Conservation (phyloP, 1,140 invertebrate species). For the Apocrypta bakeri region DNA sequence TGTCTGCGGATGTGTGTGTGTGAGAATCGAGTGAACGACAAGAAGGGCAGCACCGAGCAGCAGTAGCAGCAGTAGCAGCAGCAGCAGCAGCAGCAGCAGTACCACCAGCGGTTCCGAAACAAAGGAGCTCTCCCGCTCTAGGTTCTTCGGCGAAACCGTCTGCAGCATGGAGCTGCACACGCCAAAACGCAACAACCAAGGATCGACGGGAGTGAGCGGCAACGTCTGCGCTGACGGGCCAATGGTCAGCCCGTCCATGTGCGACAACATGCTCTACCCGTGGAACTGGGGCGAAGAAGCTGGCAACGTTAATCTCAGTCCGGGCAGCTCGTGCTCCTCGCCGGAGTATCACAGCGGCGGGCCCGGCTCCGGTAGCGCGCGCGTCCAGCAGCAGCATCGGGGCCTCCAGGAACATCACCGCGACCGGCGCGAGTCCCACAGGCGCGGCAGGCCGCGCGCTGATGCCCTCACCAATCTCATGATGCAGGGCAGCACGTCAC, state of each 20-base stretch:
- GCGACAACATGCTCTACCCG: conserved; percentile 67
- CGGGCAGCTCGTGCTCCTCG: conserved; percentile 71
- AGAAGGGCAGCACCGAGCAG: not conserved
- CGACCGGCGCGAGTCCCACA: conserved; percentile 60
- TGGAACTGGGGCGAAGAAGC: conserved; percentile 71
- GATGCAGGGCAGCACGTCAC: conserved; percentile 82
- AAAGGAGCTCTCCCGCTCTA: not conserved
- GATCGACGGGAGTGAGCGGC: conserved; percentile 1
- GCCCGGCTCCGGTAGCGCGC: not conserved
- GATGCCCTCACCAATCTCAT: conserved; percentile 84
- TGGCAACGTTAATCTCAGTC: conserved; percentile 69
- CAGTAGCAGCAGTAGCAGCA: not conserved
- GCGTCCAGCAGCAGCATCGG: not conserved
- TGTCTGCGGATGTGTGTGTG: not conserved
- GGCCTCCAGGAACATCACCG: not conserved
- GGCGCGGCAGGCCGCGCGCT: conserved; percentile 82
- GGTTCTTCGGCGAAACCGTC: not conserved
- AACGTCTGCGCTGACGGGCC: conserved; percentile 57
- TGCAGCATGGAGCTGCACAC: conserved; percentile 65
- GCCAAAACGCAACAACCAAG: conserved; percentile 59
- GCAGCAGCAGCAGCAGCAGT: not conserved
- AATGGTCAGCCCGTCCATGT: conserved; percentile 65
- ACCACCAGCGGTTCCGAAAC: not conserved
- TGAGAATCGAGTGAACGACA: not conserved
- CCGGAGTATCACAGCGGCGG: conserved; percentile 63